Base-by-base conservation (phyloP, 2,888 invertebrate genomes). In the Tigriopus californicus region DNA sequence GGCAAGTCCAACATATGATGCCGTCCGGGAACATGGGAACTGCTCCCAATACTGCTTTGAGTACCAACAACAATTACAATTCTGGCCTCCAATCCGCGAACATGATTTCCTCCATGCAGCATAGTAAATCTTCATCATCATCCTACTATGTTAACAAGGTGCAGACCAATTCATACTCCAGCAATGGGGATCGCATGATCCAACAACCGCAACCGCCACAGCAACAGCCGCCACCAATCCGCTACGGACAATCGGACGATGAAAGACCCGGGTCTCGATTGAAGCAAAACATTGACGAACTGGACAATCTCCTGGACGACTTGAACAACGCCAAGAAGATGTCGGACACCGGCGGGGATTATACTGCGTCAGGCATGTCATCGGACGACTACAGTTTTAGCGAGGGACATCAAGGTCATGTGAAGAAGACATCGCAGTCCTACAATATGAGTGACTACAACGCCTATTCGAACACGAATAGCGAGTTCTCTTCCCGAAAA, bases 221-320 rank as follows among this genome's bases (percentile, higher is more conserved):
- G 5, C 33, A 54, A 13, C 33, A 3, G 33, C 3, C 33, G 4
- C 8, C 33, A 33, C 15, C 20, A 3, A 22, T 51, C 8, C 46
- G 18, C 15, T 46, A 46, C 8, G 13, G n/a, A 18, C 42, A 56
- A 13, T 15, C 41, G 2, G 20, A 22, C 15, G 15, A 15, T 12
- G 58, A 58, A 12, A 24, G 52, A 15, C 41, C 59, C 41, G 55
- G 53, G 40, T 59, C 44, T 1, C 60, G 64, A 15, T 58, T 64
- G 4, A 61, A 62, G 42, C 62, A 63, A 58, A 63, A 65, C 57
- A 65, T 65, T 55, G 63, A 61, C 25, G 65, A 65, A 53, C 58
- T 65, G 15, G 63, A 63, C 51, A 56, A 58, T 6, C 58, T 64
- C 13, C 54, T 64, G 8, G 60, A 59, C 41, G 62, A 62, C 11